Base-by-base conservation (phyloP, 2,797 vertebrate genomes). In the Catostomus latipinnis region DNA sequence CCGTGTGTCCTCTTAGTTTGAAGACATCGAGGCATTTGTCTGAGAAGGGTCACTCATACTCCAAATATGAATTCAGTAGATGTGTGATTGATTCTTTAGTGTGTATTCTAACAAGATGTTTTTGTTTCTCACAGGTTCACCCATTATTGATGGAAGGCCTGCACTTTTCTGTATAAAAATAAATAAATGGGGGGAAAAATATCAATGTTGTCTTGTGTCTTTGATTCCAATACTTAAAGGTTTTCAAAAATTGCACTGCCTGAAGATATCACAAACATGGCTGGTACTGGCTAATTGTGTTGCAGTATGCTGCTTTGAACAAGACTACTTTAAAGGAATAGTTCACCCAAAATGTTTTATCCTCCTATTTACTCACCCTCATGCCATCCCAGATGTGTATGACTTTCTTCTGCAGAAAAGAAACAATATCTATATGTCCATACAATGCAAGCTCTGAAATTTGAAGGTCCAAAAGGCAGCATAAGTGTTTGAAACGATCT, bases 1-100 rank as follows among this genome's bases (percentile, higher is more conserved):
- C 80, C 18, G 6, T 9, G 69, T 46, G 54, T 83, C 58, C 14
- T 58, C 65, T 75, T 87, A 14, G 6, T 48, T 74, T 89, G 91
- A 86, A 87, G 87, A 89, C 79, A n/a, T 82, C 4, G 87, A 89
- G 89, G 89, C 89, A 91, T 90, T 90, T 92, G 85, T 90, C 89
- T 91, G 92, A 90, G 88, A 90, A 90, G 89, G 88, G 63, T 13
- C 48, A 34, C 34, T 34, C 34, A 18, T 18, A 18, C 2, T 34
- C 34, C 34, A 34, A 34, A 34, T 34, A 34, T 34, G 34, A 34
- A 34, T 34, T 34, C 34, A 34, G 34, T 34, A 34, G 34, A 34
- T 34, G 34, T 3, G 34, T 34, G 34, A 22, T 22, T 22, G 22
- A 34, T 34, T 34, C 34, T 34, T 34, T 34, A 3, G 4, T 34